Conservation (phyloP, 2,113 vertebrate genomes). For the Rafetus swinhoei region DNA sequence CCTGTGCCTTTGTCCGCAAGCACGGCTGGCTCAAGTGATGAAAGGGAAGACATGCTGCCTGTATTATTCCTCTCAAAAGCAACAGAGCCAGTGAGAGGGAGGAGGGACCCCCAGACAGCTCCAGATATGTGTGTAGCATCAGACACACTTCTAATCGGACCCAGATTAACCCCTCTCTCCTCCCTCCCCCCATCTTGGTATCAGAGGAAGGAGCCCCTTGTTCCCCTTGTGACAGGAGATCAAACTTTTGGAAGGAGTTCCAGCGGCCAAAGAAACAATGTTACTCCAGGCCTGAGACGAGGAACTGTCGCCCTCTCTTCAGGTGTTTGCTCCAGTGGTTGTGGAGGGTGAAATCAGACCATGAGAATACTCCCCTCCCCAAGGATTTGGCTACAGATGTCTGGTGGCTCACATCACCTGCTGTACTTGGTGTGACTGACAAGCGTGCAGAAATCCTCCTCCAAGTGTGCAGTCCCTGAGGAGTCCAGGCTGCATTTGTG, state of each 20-base stretch:
- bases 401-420: neutral
- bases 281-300: neutral
- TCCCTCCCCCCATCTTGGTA: rapidly evolving
- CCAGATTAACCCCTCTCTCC: neutral
- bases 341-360: neutral
- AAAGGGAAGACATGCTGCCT: rapidly evolving
- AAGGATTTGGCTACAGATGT: neutral
- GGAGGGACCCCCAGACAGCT: neutral
- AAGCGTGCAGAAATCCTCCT: neutral
- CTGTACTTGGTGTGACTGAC: neutral
- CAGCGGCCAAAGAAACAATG: neutral
- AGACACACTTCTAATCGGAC: neutral
- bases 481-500: neutral
- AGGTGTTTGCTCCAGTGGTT: neutral
- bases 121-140: neutral
- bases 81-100: neutral
- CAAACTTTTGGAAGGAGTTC: neutral
- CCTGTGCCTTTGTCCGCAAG: neutral
- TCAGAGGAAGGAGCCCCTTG: rapidly evolving
- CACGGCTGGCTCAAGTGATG: neutral
- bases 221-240: neutral
- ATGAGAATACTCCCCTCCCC: neutral
- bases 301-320: neutral
- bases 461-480: rapidly evolving
- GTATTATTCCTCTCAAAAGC: constrained; percentile 21